Percentiles rank a stretch among this genome's conserved stretches.
These are phyloP conservation scores for Phoenicopterus ruber DNA, from an alignment of 2,113 vertebrate species.

Conservation along the genomic window DNA sequence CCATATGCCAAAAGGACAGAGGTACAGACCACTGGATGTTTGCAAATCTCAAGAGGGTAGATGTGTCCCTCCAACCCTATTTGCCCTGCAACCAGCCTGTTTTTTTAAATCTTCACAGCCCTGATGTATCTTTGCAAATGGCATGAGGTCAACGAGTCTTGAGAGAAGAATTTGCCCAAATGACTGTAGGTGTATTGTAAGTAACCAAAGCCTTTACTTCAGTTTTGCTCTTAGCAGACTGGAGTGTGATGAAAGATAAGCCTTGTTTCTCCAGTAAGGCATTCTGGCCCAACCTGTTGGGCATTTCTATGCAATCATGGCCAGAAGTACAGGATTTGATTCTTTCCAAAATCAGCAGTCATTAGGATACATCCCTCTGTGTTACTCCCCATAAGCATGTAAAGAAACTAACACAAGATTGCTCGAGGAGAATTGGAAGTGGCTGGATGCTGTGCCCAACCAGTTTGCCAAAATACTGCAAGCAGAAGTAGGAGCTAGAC, in stretches of 20 bases:
- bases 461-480: neutral
- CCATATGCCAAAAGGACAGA: neutral
- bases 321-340: neutral
- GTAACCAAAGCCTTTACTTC: neutral
- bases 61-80: neutral
- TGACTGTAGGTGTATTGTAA: neutral
- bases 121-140: neutral
- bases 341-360: neutral
- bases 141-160: neutral
- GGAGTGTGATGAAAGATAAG: neutral
- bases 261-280: neutral
- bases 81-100: neutral
- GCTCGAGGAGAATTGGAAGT: neutral
- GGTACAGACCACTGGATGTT: neutral
- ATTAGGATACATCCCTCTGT: rapidly evolving
- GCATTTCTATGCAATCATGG: neutral
- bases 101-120: neutral
- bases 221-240: neutral
- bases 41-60: neutral
- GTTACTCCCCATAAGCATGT: neutral
- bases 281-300: neutral
- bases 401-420: neutral
- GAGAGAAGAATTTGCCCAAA: neutral
- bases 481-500: neutral
- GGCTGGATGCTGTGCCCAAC: neutral